Conservation (phyloP, 1,140 invertebrate species). For the Lordiphosa stackelbergi region DNA sequence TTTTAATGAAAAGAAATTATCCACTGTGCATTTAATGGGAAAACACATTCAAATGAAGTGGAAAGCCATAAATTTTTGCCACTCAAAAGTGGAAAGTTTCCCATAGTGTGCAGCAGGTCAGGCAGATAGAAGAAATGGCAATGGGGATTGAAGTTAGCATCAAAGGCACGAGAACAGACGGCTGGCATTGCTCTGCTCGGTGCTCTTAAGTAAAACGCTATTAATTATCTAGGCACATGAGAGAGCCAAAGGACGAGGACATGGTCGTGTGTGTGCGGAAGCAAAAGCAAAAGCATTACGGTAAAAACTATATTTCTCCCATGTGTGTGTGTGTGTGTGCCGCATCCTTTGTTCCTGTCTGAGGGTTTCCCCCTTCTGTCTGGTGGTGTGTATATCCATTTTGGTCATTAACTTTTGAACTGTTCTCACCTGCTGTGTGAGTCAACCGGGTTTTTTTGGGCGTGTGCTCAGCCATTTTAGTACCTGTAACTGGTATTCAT, state of each 20-base stretch:
- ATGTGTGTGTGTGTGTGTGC: constrained; percentile 5
- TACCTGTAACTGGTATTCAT: too few species aligned
- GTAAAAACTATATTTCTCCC: constrained; percentile 37
- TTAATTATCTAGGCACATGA: constrained; percentile 58
- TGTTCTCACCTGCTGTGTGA: constrained; percentile 41
- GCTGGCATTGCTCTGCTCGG: constrained; percentile 59
- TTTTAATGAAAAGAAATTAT: too few species aligned
- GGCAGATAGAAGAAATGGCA: neutral
- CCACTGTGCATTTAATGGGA: too few species aligned
- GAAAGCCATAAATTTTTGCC: too few species aligned
- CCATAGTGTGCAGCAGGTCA: constrained; percentile 1
- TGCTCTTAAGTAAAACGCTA: constrained; percentile 68
- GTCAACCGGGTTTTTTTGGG: too few species aligned
- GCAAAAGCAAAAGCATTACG: constrained; percentile 65
- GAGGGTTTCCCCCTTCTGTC: neutral
- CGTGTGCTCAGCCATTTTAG: too few species aligned
- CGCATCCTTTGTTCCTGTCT: constrained; percentile 24
- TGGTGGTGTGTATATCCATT: constrained; percentile 25
- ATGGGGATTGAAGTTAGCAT: neutral
- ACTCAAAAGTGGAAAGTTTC: too few species aligned
- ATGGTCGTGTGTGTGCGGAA: constrained; percentile 36
- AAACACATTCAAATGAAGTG: too few species aligned
- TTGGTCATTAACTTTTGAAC: constrained; percentile 74
- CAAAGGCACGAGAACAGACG: constrained; percentile 48
- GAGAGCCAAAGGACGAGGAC: constrained; percentile 1